Conservation (phyloP, 2,888 invertebrate species). For the Rhagium mordax region DNA sequence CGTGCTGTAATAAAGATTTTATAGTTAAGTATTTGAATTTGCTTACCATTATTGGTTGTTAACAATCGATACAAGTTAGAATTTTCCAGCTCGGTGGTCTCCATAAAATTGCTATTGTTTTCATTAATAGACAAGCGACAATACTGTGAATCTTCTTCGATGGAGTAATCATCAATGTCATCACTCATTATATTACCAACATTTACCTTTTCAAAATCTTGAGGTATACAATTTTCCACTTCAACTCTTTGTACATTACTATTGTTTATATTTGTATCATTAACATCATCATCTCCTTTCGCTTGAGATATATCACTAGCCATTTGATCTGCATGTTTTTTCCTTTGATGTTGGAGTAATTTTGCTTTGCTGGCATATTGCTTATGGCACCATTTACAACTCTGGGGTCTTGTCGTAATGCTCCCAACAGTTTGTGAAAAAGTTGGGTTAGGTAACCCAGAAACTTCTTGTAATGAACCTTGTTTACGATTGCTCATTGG, state of each 20-base stretch:
- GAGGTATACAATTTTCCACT: conserved; percentile 1
- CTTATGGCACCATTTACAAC: conserved; percentile 87
- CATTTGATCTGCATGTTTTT: conserved; percentile 74
- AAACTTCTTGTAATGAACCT: conserved; percentile 57
- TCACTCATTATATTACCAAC: conserved; percentile 45
- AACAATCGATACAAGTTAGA: conserved; percentile 65
- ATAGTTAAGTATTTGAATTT: not conserved
- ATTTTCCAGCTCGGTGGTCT: conserved; percentile 51
- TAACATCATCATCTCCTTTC: conserved; percentile 26
- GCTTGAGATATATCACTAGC: conserved; percentile 36
- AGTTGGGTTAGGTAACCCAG: conserved; percentile 75
- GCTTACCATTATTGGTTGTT: conserved; percentile 65
- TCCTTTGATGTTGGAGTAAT: conserved; percentile 79
- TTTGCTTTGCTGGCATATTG: conserved; percentile 89
- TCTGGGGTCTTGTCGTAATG: conserved; percentile 79
- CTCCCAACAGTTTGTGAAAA: conserved; percentile 82
- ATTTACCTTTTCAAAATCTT: conserved; percentile 41
- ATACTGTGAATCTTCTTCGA: conserved; percentile 54
- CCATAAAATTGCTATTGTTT: conserved; percentile 48
- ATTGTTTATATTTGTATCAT: conserved; percentile 5
- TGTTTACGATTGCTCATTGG: conserved; percentile 71
- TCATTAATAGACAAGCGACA: conserved; percentile 55
- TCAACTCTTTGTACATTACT: conserved; percentile 7
- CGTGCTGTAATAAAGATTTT: no score
- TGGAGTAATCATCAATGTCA: conserved; percentile 43